Percentiles rank a stretch among this genome's conserved stretches.
Evolutionary conservation across 2,113 vertebrate genomes (phyloP).

Genomic region (Callopanchax toddi): DNA sequence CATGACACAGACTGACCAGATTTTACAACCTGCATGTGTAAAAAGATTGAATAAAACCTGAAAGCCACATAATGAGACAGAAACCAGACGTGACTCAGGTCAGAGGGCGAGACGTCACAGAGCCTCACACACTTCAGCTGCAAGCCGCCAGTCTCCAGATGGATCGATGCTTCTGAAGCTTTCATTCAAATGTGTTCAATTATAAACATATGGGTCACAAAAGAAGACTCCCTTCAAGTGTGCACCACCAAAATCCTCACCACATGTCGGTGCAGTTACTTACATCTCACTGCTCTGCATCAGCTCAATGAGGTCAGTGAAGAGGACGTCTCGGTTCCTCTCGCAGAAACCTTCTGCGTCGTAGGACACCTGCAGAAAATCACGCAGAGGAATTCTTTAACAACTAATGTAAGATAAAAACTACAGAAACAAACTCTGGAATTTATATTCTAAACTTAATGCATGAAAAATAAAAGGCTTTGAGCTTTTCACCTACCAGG

Average conservation of each 20-base stretch:
- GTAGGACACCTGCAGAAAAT: constrained; percentile 90
- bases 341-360: constrained; percentile 98
- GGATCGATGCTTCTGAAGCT: constrained; percentile 28
- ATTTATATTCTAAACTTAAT: constrained; percentile 26
- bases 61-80: constrained; percentile 36
- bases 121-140: constrained; percentile 43
- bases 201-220: constrained; percentile 43
- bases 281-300: constrained; percentile 99
- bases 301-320: constrained; percentile 95
- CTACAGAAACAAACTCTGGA: constrained; percentile 16
- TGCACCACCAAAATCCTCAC: constrained; percentile 13
- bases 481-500: constrained; percentile 33
- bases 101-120: constrained; percentile 27
- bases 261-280: constrained; percentile 69
- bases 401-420: constrained; percentile 28
- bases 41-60: constrained; percentile 27
- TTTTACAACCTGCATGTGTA: constrained; percentile 29
- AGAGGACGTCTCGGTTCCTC: constrained; percentile 96
- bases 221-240: constrained; percentile 20
- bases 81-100: constrained; percentile 39
- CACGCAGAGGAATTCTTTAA: not conserved
- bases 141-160: constrained; percentile 47
- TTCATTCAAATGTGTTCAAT: constrained; percentile 53
- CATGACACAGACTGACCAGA: constrained; percentile 34
- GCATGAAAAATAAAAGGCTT: constrained; percentile 32